Evolutionary conservation across 2,797 vertebrate genomes (phyloP).

Genomic region (Tachyglossus aculeatus): DNA sequence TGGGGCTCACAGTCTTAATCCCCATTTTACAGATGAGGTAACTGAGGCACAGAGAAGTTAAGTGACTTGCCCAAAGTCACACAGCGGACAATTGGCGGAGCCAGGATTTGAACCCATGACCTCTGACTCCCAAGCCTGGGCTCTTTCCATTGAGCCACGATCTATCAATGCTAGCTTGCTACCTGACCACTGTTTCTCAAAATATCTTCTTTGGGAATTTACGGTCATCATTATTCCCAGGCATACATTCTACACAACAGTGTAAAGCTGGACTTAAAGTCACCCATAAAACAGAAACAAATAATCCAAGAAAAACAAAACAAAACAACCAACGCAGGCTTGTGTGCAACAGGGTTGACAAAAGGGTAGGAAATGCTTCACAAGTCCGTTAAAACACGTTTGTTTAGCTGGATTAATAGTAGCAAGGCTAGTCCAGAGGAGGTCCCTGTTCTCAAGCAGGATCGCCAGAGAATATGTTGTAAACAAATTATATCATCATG

Average conservation of each 20-base stretch:
- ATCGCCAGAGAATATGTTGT: background rate
- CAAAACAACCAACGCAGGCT: slow-evolving; percentile 1
- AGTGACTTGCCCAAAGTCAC: too few species aligned
- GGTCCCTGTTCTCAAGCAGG: background rate
- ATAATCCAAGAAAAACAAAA: slow-evolving; percentile 14
- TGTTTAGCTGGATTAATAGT: slow-evolving; percentile 20
- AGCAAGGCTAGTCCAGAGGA: background rate
- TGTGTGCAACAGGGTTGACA: slow-evolving; percentile 3
- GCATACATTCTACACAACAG: background rate
- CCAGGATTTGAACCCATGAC: too few species aligned
- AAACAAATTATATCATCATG: slow-evolving; percentile 10
- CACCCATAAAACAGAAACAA: slow-evolving; percentile 16
- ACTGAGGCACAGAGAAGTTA: too few species aligned
- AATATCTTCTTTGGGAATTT: background rate
- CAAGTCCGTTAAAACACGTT: background rate
- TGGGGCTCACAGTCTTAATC: too few species aligned
- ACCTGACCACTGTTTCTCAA: background rate
- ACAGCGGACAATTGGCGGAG: too few species aligned
- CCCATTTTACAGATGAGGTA: too few species aligned
- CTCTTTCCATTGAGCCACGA: too few species aligned
- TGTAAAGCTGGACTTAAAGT: background rate
- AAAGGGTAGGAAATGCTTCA: slow-evolving; percentile 10
- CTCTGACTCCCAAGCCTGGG: too few species aligned
- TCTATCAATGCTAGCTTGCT: background rate
- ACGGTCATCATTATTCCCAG: background rate